Evolutionary conservation across 2,888 invertebrate genomes (phyloP), one percentile per base, ranked within the genome.

Genomic region (Oscheius sp.): DNA sequence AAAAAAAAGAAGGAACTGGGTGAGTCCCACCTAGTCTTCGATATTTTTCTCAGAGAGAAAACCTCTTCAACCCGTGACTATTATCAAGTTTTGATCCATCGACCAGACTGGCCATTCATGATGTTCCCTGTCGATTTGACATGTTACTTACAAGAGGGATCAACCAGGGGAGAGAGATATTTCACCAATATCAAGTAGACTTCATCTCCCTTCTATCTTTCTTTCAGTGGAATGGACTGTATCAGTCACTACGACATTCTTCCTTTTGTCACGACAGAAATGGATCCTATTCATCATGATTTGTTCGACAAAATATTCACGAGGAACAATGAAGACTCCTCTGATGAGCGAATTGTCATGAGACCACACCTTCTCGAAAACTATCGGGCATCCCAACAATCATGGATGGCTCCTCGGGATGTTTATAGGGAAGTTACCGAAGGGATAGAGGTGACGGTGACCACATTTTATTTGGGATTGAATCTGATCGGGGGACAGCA

Each of bases 171-270:
- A 20, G 75, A 75, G 63, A 79, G 74, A 45, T 49, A 74, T 28
- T 44, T 79, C 30, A 74, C 79, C 0, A 49, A 74, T 12, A 79
- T 79, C 65, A 77, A 74, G 79, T 79, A 33, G 49, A 61, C 2
- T 14, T 61, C 51, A 30, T 28, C 2, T 20, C 8, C 3, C 8
- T 17, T 1, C 57, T 50, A 8, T 17, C 12, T 3, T 17, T 38
- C n/a, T 76, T 87, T 73, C 63, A 78, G 82, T 54, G 97, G 97
- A 0, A 88, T 98, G 73, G 97, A 98, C 89, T 98, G 97, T 87
- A 96, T 97, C 9, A 94, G 94, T 0, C 98, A 99, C 85, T 94
- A 95, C 85, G 97, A 98, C 87, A 92, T 98, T 77, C 90, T 97
- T 80, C 98, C 98, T 0, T 97, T 95, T 86, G 70, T 92, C 1